These are phyloP conservation scores for Hemicentrotus pulcherrimus DNA, from an alignment of 35 echinoderm and acorn worm species.

Conservation along the genomic window DNA sequence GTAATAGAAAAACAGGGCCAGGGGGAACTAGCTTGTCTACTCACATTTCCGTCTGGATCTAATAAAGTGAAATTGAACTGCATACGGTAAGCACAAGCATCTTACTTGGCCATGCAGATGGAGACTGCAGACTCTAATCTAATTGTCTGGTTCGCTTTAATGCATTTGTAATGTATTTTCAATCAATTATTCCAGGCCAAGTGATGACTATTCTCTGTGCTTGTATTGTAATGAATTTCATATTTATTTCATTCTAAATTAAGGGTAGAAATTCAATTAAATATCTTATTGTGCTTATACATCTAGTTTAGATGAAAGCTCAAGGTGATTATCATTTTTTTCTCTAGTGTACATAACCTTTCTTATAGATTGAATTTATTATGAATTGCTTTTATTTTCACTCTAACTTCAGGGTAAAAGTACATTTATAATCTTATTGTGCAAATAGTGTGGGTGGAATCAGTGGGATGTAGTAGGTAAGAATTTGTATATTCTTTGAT, in stretches of 20 bases:
- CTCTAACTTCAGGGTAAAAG: no score
- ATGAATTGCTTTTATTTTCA: no score
- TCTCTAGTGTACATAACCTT: no score
- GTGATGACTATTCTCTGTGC: conserved; percentile 30
- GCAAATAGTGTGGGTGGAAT: no score
- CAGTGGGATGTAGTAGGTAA: no score
- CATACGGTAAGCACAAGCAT: conserved; percentile 12
- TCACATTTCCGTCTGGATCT: conserved; percentile 48
- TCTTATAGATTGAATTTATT: no score
- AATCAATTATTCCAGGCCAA: conserved; percentile 32
- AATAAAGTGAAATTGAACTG: conserved; percentile 47
- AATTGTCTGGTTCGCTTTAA: conserved; percentile 42
- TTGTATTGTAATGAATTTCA: neutral
- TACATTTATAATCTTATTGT: no score
- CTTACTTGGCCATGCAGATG: conserved; percentile 18
- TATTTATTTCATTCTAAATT: neutral
- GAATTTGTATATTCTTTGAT: no score
- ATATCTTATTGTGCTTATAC: neutral
- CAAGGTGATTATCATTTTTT: neutral
- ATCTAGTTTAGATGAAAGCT: neutral
- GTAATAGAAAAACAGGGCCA: conserved; percentile 15
- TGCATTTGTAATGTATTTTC: conserved; percentile 43
- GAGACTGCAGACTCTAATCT: conserved; percentile 40
- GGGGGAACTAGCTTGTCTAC: conserved; percentile 34
- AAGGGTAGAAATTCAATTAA: neutral